phyloP scores from a whole-genome alignment of 2,888 invertebrate genomes.

The Nudaria mundana region DNA sequence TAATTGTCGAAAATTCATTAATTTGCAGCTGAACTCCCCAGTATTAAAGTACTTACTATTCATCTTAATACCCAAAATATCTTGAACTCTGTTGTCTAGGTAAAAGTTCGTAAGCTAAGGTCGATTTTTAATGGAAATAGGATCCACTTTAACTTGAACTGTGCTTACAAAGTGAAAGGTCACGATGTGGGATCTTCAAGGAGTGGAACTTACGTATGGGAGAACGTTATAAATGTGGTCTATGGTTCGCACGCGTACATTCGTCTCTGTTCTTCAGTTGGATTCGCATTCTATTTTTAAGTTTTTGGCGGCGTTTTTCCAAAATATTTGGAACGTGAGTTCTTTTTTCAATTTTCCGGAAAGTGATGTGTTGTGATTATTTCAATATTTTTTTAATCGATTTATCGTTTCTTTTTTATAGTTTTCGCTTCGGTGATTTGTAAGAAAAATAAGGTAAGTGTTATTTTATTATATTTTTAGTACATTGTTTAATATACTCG shows the following conservation, averaged over 20 bases:
- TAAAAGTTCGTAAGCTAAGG: slow-evolving; percentile 14
- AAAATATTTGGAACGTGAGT: slow-evolving; percentile 37
- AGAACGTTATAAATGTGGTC: slow-evolving; percentile 38
- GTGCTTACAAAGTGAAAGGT: slow-evolving; percentile 15
- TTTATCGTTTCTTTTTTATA: slow-evolving; percentile 29
- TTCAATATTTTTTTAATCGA: slow-evolving; percentile 19
- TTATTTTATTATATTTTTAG: slow-evolving; percentile 1
- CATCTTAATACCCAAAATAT: slow-evolving; percentile 9
- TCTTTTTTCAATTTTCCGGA: slow-evolving; percentile 25
- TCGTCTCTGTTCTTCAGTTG: slow-evolving; percentile 37
- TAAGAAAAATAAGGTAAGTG: slow-evolving; percentile 37
- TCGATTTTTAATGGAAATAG: slow-evolving; percentile 8
- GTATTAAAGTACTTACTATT: slow-evolving; percentile 23
- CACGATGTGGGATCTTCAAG: slow-evolving; percentile 16
- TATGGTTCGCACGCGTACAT: slow-evolving; percentile 41
- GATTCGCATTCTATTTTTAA: slow-evolving; percentile 36
- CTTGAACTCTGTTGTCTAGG: slow-evolving; percentile 14
- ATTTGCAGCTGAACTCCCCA: slow-evolving; percentile 49
- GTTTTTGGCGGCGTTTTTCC: slow-evolving; percentile 29
- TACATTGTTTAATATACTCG: not conserved
- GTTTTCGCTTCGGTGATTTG: slow-evolving; percentile 33
- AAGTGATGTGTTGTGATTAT: slow-evolving; percentile 37
- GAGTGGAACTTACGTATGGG: slow-evolving; percentile 30
- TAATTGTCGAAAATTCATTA: slow-evolving; percentile 65
- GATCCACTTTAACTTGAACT: slow-evolving; percentile 14